Evolutionary conservation across 2,888 invertebrate genomes (phyloP).

Genomic region (Allacma fusca): DNA sequence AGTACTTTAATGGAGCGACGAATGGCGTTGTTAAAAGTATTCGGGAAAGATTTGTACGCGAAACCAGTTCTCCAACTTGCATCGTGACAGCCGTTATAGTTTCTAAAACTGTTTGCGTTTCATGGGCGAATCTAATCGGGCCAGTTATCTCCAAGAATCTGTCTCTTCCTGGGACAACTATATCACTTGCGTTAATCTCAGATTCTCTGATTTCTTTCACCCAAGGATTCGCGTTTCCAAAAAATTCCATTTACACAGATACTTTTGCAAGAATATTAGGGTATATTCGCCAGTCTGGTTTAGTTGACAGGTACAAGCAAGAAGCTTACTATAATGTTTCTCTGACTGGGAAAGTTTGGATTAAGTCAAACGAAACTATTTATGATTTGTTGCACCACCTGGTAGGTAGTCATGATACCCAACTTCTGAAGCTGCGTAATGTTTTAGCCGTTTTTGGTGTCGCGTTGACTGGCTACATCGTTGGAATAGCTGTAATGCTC

Average conservation of each 20-base stretch:
- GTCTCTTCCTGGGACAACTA: neutral
- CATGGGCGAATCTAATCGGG: neutral
- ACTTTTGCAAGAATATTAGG: neutral
- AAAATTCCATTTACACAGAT: neutral
- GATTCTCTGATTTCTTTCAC: neutral
- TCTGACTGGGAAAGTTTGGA: neutral
- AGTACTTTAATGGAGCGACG: slow-evolving; percentile 5
- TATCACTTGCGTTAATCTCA: neutral
- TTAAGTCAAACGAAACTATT: neutral
- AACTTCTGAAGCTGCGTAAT: neutral
- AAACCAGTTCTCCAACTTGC: neutral
- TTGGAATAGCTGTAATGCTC: too few relatives aligned
- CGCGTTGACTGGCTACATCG: neutral
- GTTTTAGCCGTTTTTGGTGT: neutral
- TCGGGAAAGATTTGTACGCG: neutral
- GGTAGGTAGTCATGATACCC: neutral
- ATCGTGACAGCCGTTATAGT: neutral
- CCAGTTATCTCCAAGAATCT: neutral
- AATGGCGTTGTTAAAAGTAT: neutral
- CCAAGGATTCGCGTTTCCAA: neutral
- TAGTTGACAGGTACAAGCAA: neutral
- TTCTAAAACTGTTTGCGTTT: slow-evolving; percentile 3
- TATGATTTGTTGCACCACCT: neutral
- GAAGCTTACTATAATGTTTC: slow-evolving; percentile 18
- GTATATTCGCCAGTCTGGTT: neutral